phyloP scores from a whole-genome alignment of 2,113 vertebrate genomes.

The Cygnus atratus region DNA sequence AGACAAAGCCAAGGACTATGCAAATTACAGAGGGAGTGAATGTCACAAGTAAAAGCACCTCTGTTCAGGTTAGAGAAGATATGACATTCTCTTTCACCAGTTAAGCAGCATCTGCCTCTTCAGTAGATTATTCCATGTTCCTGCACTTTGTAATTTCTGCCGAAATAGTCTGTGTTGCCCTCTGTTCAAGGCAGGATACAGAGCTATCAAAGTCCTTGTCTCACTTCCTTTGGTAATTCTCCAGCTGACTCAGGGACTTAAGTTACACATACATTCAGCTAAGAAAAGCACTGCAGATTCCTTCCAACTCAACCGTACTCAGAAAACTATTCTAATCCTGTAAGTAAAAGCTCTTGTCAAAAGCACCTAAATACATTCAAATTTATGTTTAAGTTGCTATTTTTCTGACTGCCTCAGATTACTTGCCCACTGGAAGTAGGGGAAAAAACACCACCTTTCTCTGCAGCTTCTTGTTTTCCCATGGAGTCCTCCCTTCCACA shows the following conservation, averaged over 20 bases:
- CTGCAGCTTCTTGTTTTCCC: not conserved
- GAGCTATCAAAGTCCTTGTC: conserved; percentile 36
- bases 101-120: not conserved
- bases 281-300: not conserved
- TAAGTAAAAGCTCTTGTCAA: conserved; percentile 53
- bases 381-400: conserved; percentile 17
- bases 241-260: conserved; percentile 38
- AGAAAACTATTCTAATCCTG: conserved; percentile 32
- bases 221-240: conserved; percentile 46
- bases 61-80: not conserved
- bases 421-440: not conserved
- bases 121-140: conserved; percentile 19
- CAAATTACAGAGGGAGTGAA: not conserved
- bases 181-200: conserved; percentile 22
- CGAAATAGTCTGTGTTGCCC: not conserved
- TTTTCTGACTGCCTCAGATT: conserved; percentile 44
- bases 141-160: conserved; percentile 23
- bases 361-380: conserved; percentile 34
- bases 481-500: not conserved
- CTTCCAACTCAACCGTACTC: not conserved
- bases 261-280: conserved; percentile 29
- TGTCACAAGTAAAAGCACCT: not conserved
- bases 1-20: not conserved
- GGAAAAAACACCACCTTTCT: not conserved
- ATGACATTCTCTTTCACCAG: not conserved